These are phyloP conservation scores for Chalcosyrphus nemorum DNA, from an alignment of 2,888 invertebrate genomes.

Conservation along the genomic window DNA sequence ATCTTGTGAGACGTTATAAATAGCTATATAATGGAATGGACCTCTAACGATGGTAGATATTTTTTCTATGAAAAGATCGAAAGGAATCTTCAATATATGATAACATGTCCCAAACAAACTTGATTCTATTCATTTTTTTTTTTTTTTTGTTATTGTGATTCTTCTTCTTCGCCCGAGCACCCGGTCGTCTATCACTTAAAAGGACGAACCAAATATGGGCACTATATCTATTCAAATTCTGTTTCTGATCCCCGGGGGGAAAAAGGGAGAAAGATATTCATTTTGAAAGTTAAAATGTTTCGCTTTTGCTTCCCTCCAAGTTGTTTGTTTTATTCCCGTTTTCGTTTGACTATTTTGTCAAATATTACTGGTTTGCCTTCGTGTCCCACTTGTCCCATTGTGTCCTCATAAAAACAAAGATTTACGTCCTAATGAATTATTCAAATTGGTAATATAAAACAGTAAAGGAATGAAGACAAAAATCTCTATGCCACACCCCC, in stretches of 20 bases:
- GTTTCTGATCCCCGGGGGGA: not conserved
- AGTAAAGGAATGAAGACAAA: constrained; percentile 22
- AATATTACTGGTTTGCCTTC: constrained; percentile 35
- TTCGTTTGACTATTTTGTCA: constrained; percentile 42
- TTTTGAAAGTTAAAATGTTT: constrained; percentile 45
- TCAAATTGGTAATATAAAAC: constrained; percentile 58
- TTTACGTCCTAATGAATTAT: constrained; percentile 67
- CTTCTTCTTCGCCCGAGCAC: not conserved
- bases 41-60: constrained; percentile 5
- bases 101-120: constrained; percentile 28
- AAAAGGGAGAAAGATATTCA: constrained; percentile 20
- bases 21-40: constrained; percentile 17
- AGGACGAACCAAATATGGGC: not conserved
- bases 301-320: not conserved
- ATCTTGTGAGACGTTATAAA: constrained; percentile 6
- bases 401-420: constrained; percentile 54
- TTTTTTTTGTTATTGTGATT: not conserved
- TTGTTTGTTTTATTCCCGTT: constrained; percentile 35
- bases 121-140: constrained; percentile 7
- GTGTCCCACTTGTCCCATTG: constrained; percentile 23
- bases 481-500: not conserved
- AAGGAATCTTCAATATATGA: constrained; percentile 18
- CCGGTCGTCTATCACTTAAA: constrained; percentile 8
- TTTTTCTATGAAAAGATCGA: constrained; percentile 1
- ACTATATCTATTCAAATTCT: constrained; percentile 21